Conservation (phyloP, 2,888 invertebrate genomes). For the Sylvicola cinctus region DNA sequence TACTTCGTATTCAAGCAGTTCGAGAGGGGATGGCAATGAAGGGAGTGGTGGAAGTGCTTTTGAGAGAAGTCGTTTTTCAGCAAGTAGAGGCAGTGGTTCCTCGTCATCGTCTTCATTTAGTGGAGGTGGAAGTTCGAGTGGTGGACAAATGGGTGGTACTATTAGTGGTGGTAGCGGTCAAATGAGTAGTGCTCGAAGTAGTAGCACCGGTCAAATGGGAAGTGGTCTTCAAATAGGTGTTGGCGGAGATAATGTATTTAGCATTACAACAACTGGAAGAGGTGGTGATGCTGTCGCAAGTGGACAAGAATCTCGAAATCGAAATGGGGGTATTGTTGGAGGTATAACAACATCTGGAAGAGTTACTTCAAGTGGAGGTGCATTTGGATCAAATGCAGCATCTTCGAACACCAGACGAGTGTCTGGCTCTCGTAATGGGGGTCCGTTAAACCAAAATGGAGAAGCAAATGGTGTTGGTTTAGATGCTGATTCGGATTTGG, state of each 20-base stretch:
- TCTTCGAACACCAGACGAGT: conserved; percentile 17
- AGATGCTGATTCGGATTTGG: no score
- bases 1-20: background rate
- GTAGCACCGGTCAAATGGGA: conserved; percentile 3
- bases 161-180: conserved; percentile 4
- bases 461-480: no score
- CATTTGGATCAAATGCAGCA: background rate
- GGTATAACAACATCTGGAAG: no score
- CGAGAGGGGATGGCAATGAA: background rate
- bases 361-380: conserved; percentile 2
- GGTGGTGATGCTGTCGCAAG: background rate
- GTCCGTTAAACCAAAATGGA: no score
- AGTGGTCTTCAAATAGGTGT: conserved; percentile 1
- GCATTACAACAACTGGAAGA: no score
- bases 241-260: conserved; percentile 2
- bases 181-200: conserved; percentile 3
- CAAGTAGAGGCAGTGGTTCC: conserved; percentile 3
- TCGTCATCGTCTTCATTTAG: background rate
- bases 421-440: no score
- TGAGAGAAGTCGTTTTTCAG: conserved; percentile 5
- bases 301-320: background rate
- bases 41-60: conserved; percentile 1
- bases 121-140: conserved; percentile 5
- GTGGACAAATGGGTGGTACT: conserved; percentile 4
- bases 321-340: background rate